A percentile compares a stretch with the other conserved stretches of the same genome.
These are phyloP conservation scores for Phaonia tiefii DNA, from an alignment of 2,888 invertebrate species.

Conservation along the genomic window DNA sequence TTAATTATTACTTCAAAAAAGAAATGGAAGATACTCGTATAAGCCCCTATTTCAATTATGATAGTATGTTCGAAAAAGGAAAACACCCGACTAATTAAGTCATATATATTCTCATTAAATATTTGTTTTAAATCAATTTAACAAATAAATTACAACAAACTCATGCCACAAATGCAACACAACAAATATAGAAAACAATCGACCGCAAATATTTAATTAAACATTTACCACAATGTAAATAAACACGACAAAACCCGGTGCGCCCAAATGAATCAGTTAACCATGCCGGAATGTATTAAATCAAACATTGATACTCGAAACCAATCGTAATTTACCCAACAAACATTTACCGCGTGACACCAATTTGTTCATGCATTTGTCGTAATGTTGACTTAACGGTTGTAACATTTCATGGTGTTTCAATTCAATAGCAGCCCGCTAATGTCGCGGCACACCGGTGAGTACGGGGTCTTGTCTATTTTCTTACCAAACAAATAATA, in stretches of 20 bases:
- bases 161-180: neutral
- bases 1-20: too few species aligned
- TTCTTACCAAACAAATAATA: slow-evolving; percentile 34
- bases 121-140: slow-evolving; percentile 7
- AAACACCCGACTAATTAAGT: too few species aligned
- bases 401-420: slow-evolving; percentile 12
- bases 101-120: neutral
- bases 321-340: neutral
- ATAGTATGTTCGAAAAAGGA: too few species aligned
- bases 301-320: neutral
- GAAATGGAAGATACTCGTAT: too few species aligned
- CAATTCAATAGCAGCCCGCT: slow-evolving; percentile 1
- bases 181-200: neutral
- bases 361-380: slow-evolving; percentile 48
- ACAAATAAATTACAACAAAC: slow-evolving; percentile 6
- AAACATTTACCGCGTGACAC: slow-evolving; percentile 57
- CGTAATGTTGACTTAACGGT: slow-evolving; percentile 29
- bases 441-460: too few species aligned
- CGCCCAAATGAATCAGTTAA: neutral
- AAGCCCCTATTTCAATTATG: too few species aligned
- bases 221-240: slow-evolving; percentile 1
- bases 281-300: neutral
- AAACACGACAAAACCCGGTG: neutral
- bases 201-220: slow-evolving; percentile 21
- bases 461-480: slow-evolving; percentile 63